Conservation (phyloP, 2,113 vertebrate genomes). For the Egretta garzetta region DNA sequence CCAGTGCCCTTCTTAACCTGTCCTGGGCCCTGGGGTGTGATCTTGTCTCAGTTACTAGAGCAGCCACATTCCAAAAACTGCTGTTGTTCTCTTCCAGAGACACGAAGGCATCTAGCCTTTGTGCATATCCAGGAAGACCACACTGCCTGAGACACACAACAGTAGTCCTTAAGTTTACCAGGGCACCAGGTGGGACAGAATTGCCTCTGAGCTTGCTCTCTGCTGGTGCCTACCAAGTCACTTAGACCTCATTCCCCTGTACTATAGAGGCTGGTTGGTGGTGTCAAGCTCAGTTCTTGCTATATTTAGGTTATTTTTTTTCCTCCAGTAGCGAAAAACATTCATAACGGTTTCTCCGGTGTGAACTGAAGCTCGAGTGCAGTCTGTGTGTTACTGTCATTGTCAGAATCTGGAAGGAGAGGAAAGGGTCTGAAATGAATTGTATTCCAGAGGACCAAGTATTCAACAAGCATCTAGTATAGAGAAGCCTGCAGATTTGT, state of each 20-base stretch:
- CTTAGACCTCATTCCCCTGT: neutral
- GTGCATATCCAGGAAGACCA: neutral
- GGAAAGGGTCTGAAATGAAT: neutral
- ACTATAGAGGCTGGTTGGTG: neutral
- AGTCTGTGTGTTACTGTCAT: neutral
- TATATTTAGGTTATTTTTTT: neutral
- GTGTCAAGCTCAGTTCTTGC: neutral
- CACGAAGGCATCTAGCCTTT: neutral
- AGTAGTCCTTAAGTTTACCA: neutral
- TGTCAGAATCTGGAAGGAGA: neutral
- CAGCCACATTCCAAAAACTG: neutral
- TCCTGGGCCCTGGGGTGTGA: neutral
- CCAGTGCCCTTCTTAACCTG: neutral
- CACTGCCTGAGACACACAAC: neutral
- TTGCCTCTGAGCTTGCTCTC: neutral
- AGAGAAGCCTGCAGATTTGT: neutral
- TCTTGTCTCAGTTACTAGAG: neutral
- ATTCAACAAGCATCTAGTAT: neutral
- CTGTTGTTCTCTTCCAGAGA: neutral
- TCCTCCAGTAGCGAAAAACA: neutral
- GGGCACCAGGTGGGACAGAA: neutral
- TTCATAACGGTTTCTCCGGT: neutral
- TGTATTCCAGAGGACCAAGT: neutral
- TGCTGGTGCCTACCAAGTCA: neutral
- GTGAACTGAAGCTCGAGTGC: neutral